Evolutionary conservation across 2,888 invertebrate species (phyloP).

Genomic region (Hydriomena furcata): DNA sequence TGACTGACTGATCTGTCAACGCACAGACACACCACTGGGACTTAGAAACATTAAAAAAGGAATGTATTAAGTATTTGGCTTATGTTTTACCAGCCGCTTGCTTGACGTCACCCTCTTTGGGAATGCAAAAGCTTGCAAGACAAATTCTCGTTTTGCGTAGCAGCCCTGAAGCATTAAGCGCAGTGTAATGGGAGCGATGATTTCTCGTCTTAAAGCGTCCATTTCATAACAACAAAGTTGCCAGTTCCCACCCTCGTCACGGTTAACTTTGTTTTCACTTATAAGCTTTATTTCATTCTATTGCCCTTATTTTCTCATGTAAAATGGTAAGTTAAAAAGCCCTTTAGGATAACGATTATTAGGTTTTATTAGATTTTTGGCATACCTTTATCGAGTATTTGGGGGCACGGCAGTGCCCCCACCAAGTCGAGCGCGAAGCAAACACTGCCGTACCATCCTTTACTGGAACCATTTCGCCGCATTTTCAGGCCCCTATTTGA

Average conservation of each 20-base stretch:
- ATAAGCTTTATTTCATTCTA: slow-evolving; percentile 50
- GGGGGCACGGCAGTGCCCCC: too few relatives aligned
- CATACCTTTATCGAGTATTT: neutral
- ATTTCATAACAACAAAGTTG: slow-evolving; percentile 64
- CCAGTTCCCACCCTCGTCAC: slow-evolving; percentile 65
- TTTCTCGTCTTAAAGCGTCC: slow-evolving; percentile 68
- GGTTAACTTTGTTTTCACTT: slow-evolving; percentile 66
- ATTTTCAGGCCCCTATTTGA: too few relatives aligned
- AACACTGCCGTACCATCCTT: too few relatives aligned
- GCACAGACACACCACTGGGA: too few relatives aligned
- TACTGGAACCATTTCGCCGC: too few relatives aligned
- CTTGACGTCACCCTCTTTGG: too few relatives aligned
- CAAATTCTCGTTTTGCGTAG: slow-evolving; percentile 14
- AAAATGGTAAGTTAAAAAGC: slow-evolving; percentile 26
- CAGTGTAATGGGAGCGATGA: slow-evolving; percentile 68
- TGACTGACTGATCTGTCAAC: too few relatives aligned
- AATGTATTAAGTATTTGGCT: too few relatives aligned
- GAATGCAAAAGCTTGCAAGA: too few relatives aligned
- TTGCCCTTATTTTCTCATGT: slow-evolving; percentile 39
- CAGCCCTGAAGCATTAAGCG: slow-evolving; percentile 54
- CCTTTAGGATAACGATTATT: slow-evolving; percentile 18
- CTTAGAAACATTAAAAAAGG: too few relatives aligned
- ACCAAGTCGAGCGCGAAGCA: too few relatives aligned
- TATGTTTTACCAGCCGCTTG: too few relatives aligned
- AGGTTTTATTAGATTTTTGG: slow-evolving; percentile 21